Percentiles rank a stretch among this genome's conserved stretches.
Conservation (phyloP, 2,113 vertebrate genomes). For the Mesoclemmys tuberculata region DNA sequence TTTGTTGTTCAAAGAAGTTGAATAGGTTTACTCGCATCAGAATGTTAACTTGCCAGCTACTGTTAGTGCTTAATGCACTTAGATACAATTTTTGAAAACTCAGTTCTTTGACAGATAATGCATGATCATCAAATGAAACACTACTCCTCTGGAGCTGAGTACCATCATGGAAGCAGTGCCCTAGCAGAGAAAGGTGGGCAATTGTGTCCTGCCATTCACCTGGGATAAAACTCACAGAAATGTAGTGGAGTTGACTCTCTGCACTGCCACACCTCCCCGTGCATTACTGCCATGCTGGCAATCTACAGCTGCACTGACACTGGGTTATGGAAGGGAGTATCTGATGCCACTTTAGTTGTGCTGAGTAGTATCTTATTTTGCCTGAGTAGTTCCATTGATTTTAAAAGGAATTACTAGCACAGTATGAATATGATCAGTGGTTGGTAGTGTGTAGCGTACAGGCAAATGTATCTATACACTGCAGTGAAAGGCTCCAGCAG, state of each 20-base stretch:
- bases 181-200: neutral
- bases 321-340: neutral
- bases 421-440: neutral
- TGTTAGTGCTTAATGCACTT: neutral
- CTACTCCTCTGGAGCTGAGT: neutral
- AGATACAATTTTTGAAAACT: neutral
- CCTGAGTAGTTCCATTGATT: neutral
- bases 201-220: neutral
- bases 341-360: neutral
- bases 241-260: neutral
- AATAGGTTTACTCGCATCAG: neutral
- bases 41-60: accelerated
- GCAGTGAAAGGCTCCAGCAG: neutral
- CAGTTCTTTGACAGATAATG: neutral
- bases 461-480: neutral
- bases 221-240: neutral
- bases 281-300: neutral
- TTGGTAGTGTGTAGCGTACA: neutral
- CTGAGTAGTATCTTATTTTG: neutral
- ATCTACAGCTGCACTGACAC: neutral
- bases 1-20: neutral
- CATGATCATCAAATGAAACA: neutral
- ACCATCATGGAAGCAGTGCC: neutral
- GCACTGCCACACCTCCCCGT: neutral
- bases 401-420: neutral